Conservation (phyloP, 2,888 invertebrate genomes). For the Pinctada fucata region DNA sequence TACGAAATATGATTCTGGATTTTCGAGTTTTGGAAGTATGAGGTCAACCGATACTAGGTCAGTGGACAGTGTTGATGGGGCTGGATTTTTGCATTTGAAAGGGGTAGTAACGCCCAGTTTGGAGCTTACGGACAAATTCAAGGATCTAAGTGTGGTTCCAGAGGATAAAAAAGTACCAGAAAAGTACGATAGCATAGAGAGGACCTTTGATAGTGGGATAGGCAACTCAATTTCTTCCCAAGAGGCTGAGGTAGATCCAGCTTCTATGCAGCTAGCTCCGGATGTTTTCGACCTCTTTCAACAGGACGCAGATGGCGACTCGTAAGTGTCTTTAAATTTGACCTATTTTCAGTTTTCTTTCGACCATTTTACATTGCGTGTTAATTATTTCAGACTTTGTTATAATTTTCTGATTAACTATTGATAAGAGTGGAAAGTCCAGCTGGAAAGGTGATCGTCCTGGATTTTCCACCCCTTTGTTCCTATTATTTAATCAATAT, state of each 20-base stretch:
- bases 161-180: background rate
- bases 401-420: too few relatives aligned
- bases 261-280: background rate
- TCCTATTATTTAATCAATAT: background rate
- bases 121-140: background rate
- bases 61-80: background rate
- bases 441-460: background rate
- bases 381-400: too few relatives aligned
- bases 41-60: background rate
- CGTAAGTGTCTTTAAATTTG: slow-evolving; percentile 53
- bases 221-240: background rate
- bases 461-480: slow-evolving; percentile 8
- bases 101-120: background rate
- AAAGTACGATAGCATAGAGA: background rate
- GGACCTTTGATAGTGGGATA: background rate
- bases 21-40: background rate
- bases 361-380: too few relatives aligned
- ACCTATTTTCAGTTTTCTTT: too few relatives aligned
- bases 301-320: slow-evolving; percentile 70
- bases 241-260: background rate
- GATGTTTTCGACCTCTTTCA: slow-evolving; percentile 48
- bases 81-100: background rate
- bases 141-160: background rate
- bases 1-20: background rate
- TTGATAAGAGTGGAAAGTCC: background rate